These are phyloP conservation scores for Tinea pellionella DNA, from an alignment of 2,888 invertebrate genomes.

Conservation along the genomic window DNA sequence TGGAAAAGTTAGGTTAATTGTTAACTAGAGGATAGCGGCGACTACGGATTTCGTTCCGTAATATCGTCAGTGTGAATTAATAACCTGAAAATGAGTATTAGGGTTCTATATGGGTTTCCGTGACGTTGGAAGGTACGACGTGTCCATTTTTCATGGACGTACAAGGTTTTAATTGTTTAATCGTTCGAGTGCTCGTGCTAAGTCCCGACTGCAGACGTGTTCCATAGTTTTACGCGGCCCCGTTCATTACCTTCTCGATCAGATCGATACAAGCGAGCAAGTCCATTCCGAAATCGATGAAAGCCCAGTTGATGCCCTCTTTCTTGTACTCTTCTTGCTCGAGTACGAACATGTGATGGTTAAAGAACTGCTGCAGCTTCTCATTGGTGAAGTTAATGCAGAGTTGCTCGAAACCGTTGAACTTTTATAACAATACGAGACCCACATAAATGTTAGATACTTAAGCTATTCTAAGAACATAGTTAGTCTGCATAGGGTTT, in stretches of 20 bases:
- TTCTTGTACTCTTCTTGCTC: constrained; percentile 97
- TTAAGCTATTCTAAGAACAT: constrained; percentile 21
- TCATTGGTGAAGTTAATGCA: constrained; percentile 99
- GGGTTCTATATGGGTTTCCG: constrained; percentile 1
- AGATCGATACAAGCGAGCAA: constrained; percentile 95
- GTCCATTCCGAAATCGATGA: constrained; percentile 98
- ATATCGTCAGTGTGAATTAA: constrained; percentile 22
- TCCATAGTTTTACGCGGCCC: constrained; percentile 6
- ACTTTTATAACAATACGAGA: constrained; percentile 68
- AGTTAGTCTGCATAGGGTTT: constrained; percentile 26
- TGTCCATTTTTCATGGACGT: constrained; percentile 17
- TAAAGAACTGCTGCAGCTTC: constrained; percentile 98
- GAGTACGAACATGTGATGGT: constrained; percentile 98
- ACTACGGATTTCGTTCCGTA: constrained; percentile 60
- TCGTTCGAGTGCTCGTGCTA: not conserved
- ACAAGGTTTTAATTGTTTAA: not conserved
- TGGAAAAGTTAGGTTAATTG: constrained; percentile 45
- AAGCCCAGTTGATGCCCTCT: constrained; percentile 95
- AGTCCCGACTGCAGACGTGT: constrained; percentile 10
- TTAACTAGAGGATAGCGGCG: constrained; percentile 25
- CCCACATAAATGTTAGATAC: constrained; percentile 28
- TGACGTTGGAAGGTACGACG: not conserved
- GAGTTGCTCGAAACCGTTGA: constrained; percentile 97
- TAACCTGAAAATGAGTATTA: constrained; percentile 25
- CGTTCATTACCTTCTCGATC: constrained; percentile 86